Conservation (phyloP, 2,113 vertebrate species). For the Pseudorectes ferrugineus region DNA sequence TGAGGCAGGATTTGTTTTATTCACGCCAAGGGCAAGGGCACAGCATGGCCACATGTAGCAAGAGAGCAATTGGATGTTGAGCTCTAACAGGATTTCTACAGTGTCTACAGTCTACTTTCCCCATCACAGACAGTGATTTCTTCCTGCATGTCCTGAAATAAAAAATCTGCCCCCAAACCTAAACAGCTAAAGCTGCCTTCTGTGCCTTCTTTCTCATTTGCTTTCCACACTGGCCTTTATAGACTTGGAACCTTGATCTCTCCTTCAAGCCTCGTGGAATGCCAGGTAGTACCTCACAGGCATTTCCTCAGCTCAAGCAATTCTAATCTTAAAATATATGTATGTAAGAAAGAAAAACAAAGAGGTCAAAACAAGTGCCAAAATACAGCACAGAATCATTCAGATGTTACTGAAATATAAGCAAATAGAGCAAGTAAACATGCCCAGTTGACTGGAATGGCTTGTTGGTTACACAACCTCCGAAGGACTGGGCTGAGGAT, state of each 20-base stretch:
- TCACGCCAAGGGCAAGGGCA: not conserved
- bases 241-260: not conserved
- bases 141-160: not conserved
- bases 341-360: not conserved
- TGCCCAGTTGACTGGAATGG: not conserved
- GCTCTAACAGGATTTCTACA: not conserved
- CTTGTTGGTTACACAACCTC: conserved; percentile 26
- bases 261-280: not conserved
- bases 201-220: not conserved
- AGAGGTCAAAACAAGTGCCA: not conserved
- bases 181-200: not conserved
- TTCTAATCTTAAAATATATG: not conserved
- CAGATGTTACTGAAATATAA: not conserved
- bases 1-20: not conserved
- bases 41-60: rapidly evolving
- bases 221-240: not conserved
- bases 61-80: not conserved
- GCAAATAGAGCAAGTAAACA: not conserved
- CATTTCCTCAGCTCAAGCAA: not conserved
- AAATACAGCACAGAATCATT: not conserved
- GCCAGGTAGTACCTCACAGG: not conserved
- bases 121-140: not conserved
- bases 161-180: not conserved
- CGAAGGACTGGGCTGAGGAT: not conserved
- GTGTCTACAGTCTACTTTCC: not conserved